Evolutionary conservation across 1,140 invertebrate species (phyloP), one percentile per base, ranked within the genome.

Genomic region (Drosophila virilis): DNA sequence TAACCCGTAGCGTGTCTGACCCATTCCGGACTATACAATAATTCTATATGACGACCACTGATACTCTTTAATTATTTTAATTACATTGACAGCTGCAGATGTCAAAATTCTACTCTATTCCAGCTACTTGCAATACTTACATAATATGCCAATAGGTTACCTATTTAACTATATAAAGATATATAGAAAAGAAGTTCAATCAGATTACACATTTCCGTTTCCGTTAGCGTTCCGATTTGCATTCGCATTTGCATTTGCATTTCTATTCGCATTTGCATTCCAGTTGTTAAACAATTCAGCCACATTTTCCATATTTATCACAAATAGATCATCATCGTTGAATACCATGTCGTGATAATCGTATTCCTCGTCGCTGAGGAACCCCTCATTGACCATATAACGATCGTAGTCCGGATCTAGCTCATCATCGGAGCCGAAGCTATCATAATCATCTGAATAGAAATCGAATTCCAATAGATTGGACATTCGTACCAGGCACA

Each of bases 321-420:
- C 10, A 1, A 51, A 51, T 10, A 54, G 12, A 45, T 40, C 51
- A 13, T 67, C 57, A n/a, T 66, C 54, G 10, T 51, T 6, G 35
- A 48, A 64, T 5, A n/a, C 1, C 28, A 35, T 13, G 6, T 62
- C 59, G 12, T 50, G 33, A 28, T 43, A 12, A 1, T 59, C 46
- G n/a, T 28, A 28, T n/a, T 71, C 68, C 0, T 60, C 42, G n/a
- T 66, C 65, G 33, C 62, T 73, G 8, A 73, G 17, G 13, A 73
- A 58, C 0, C 62, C 70, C 9, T 32, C 38, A 6, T 73, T 46
- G 6, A 9, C 43, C 37, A 45, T 43, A 6, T 59, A 73, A 1
- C 38, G 70, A 76, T 76, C 68, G 10, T 40, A 43, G 32, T 51
- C 28, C 2, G 52, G 51, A 46, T 65, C 61, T 0, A 64, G 13